Percentiles rank a stretch among this genome's conserved stretches.
Evolutionary conservation across 2,113 vertebrate species (phyloP).

Genomic region (Scomber colias): DNA sequence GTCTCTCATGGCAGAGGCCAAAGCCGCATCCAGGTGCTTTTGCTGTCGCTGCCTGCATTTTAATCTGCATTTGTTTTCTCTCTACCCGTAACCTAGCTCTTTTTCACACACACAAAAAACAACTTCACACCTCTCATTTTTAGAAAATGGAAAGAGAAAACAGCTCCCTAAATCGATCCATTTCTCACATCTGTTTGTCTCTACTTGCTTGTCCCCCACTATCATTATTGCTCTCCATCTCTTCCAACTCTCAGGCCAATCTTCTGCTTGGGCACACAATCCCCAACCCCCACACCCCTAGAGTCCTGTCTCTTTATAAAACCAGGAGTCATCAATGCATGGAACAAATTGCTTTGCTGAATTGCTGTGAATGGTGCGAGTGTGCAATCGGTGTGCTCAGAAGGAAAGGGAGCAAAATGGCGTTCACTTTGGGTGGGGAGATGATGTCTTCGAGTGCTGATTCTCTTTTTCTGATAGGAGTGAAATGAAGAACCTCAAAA

Average conservation of each 20-base stretch:
- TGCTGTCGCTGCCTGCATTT: constrained; percentile 14
- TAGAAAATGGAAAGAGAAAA: constrained; percentile 39
- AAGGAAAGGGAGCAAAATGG: constrained; percentile 42
- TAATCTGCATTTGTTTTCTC: constrained; percentile 1
- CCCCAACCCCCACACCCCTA: neutral
- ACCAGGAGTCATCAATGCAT: constrained; percentile 58
- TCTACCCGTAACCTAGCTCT: constrained; percentile 1
- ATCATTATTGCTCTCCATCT: constrained; percentile 51
- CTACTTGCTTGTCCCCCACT: constrained; percentile 7
- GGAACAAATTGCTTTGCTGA: constrained; percentile 71
- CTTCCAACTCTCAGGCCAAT: constrained; percentile 25
- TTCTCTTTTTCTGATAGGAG: constrained; percentile 1
- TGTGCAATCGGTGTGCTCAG: constrained; percentile 41
- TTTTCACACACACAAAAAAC: constrained; percentile 1
- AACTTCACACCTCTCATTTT: constrained; percentile 14
- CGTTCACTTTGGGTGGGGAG: neutral
- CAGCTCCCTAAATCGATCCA: constrained; percentile 30
- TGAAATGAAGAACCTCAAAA: neutral
- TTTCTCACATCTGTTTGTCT: constrained; percentile 38
- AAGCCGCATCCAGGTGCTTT: constrained; percentile 1
- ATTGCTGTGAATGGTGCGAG: constrained; percentile 67
- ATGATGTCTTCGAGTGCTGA: constrained; percentile 37
- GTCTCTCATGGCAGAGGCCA: constrained; percentile 38
- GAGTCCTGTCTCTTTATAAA: constrained; percentile 46
- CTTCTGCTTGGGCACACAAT: constrained; percentile 34